Evolutionary conservation across 2,797 vertebrate genomes (phyloP).

Genomic region (Linurgus olivaceus): DNA sequence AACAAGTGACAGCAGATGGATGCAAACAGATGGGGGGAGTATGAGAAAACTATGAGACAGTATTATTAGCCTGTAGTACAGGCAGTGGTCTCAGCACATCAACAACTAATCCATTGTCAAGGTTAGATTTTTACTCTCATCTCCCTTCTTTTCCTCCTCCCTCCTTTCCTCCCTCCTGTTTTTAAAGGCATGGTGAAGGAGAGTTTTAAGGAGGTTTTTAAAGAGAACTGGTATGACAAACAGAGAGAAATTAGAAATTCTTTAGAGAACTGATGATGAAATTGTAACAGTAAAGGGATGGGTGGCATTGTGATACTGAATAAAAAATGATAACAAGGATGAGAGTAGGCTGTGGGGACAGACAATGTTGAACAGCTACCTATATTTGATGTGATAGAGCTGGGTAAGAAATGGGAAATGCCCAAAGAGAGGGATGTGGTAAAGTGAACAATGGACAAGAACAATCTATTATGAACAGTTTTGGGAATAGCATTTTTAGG

Average conservation of each 20-base stretch:
- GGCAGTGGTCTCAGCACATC: conserved; percentile 53
- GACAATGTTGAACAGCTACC: background rate
- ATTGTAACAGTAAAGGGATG: background rate
- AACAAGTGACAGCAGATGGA: conserved; percentile 65
- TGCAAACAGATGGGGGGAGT: conserved; percentile 67
- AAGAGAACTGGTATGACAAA: background rate
- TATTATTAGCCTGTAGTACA: conserved; percentile 60
- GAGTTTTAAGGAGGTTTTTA: background rate
- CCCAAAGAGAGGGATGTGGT: background rate
- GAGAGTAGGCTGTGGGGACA: background rate
- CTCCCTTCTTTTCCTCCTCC: background rate
- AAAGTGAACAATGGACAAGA: background rate
- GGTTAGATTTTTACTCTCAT: conserved; percentile 20
- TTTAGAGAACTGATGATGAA: background rate
- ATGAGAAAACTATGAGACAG: conserved; percentile 61
- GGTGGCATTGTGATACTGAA: background rate
- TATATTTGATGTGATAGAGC: background rate
- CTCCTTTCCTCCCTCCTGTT: background rate
- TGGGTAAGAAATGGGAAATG: background rate
- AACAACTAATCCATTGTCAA: conserved; percentile 42
- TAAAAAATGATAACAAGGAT: background rate
- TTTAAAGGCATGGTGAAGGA: background rate
- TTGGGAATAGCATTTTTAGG: background rate
- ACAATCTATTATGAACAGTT: background rate
- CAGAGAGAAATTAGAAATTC: background rate